phyloP scores from a whole-genome alignment of 2,888 invertebrate species.

The Polydrusus pterygomalis region DNA sequence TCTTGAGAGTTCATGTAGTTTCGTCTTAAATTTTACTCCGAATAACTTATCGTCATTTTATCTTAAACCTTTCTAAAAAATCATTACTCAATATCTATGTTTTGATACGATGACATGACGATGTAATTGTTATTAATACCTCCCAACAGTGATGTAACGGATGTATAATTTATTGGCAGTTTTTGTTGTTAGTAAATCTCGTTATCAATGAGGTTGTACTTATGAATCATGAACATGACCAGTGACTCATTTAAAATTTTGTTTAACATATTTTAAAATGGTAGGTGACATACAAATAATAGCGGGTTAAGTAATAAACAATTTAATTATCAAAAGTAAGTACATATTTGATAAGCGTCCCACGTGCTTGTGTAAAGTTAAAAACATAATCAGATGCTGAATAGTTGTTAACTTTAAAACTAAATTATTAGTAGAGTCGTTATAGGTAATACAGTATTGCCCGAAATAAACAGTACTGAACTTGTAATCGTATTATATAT shows the following conservation, averaged over 20 bases:
- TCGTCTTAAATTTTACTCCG: neutral
- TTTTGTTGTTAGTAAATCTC: conserved; percentile 23
- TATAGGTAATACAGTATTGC: neutral
- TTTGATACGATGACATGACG: neutral
- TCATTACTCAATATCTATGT: neutral
- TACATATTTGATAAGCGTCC: conserved; percentile 8
- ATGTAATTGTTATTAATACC: conserved; percentile 25
- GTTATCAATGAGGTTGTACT: conserved; percentile 27
- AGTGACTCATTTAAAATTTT: conserved; percentile 24
- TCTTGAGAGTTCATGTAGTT: neutral
- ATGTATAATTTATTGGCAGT: conserved; percentile 15
- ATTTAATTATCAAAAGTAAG: neutral
- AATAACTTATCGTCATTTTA: neutral
- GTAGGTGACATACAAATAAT: conserved; percentile 14
- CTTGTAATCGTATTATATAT: too few relatives aligned
- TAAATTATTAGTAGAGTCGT: too few relatives aligned
- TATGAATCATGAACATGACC: conserved; percentile 29
- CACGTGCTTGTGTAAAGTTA: neutral
- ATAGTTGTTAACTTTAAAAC: too few relatives aligned
- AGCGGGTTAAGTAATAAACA: conserved; percentile 8
- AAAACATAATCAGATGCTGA: neutral
- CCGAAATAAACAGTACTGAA: too few relatives aligned
- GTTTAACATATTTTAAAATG: conserved; percentile 21
- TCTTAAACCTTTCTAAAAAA: conserved; percentile 15
- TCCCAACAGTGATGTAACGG: conserved; percentile 18